phyloP scores from a whole-genome alignment of 2,888 invertebrate genomes.

The Pomacea canaliculata region DNA sequence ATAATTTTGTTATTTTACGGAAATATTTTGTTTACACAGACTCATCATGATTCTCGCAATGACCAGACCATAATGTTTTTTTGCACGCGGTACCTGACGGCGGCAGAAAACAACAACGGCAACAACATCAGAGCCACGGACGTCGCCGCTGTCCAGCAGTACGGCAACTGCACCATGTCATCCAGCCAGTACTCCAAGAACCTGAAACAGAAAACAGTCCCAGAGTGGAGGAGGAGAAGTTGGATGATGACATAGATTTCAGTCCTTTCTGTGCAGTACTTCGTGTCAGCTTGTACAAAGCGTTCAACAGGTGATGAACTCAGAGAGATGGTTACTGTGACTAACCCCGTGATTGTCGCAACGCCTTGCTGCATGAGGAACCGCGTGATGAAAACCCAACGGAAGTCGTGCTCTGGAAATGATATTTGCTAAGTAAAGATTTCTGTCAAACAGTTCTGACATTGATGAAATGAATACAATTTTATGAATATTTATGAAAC shows the following conservation, averaged over 20 bases:
- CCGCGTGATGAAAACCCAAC: constrained; percentile 67
- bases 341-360: constrained; percentile 63
- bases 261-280: too few species aligned
- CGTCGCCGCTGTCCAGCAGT: constrained; percentile 65
- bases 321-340: too few species aligned
- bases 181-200: constrained; percentile 67
- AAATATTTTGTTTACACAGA: too few species aligned
- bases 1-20: too few species aligned
- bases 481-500: neutral
- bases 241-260: too few species aligned
- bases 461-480: too few species aligned
- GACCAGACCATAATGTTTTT: too few species aligned
- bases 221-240: too few species aligned
- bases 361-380: constrained; percentile 69
- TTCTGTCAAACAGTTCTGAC: neutral
- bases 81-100: constrained; percentile 48
- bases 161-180: constrained; percentile 64
- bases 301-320: too few species aligned
- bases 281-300: too few species aligned
- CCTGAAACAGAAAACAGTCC: constrained; percentile 34
- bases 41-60: too few species aligned
- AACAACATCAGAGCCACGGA: constrained; percentile 63
- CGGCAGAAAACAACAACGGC: constrained; percentile 65
- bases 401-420: constrained; percentile 65
- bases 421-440: neutral